phyloP scores from a whole-genome alignment of 2,113 vertebrate species.

The Phocoena phocoena region DNA sequence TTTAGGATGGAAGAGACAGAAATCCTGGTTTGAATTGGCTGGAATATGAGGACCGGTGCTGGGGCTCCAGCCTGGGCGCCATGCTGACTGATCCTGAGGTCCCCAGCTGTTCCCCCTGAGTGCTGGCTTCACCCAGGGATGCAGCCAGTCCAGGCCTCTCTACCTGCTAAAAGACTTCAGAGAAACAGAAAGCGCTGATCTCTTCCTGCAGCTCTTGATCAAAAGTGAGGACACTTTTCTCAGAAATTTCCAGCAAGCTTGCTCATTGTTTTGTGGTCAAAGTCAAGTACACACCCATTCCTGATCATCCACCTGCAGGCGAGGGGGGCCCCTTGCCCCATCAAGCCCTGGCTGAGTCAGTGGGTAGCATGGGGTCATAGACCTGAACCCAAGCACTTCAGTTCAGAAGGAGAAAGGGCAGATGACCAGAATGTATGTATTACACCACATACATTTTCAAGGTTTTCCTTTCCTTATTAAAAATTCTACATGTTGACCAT shows the following conservation, averaged over 20 bases:
- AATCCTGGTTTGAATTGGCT: not conserved
- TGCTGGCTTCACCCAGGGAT: not conserved
- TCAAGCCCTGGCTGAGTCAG: not conserved
- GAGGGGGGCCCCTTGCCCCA: not conserved
- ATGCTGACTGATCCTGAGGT: not conserved
- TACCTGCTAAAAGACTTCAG: not conserved
- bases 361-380: no score
- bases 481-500: not conserved
- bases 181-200: not conserved
- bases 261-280: not conserved
- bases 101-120: not conserved
- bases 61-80: not conserved
- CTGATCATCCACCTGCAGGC: not conserved
- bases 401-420: not conserved
- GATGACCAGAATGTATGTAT: not conserved
- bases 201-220: not conserved
- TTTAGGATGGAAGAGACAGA: not conserved
- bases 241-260: not conserved
- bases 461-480: not conserved
- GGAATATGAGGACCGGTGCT: not conserved
- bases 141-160: not conserved
- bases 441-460: not conserved
- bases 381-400: not conserved
- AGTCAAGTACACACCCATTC: not conserved
- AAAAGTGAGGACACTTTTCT: not conserved